Evolutionary conservation across 1,140 invertebrate genomes (phyloP).

Genomic region (Popillia japonica): DNA sequence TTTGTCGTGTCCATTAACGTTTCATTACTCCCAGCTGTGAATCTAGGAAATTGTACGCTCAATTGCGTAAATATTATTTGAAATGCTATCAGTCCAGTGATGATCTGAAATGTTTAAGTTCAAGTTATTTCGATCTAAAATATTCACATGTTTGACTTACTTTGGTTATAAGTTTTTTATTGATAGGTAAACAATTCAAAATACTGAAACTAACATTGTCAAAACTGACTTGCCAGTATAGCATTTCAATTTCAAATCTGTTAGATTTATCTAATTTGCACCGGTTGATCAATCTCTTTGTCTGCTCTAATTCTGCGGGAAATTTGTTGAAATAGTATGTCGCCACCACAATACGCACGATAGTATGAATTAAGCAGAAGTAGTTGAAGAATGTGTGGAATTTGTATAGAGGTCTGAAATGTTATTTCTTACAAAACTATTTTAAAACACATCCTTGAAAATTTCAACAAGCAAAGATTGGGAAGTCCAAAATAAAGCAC

Average conservation of each 20-base stretch:
- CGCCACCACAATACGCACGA: not conserved
- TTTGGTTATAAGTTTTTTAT: not conserved
- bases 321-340: not conserved
- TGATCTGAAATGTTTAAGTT: slow-evolving; percentile 9
- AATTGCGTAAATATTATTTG: not conserved
- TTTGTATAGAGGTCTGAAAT: not conserved
- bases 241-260: not conserved
- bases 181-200: not conserved
- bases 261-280: not conserved
- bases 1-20: not conserved
- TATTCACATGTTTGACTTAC: not conserved
- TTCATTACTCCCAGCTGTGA: not conserved
- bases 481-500: no score
- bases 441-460: no score
- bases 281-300: not conserved
- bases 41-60: not conserved
- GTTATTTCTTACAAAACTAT: no score
- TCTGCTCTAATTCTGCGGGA: not conserved
- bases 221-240: not conserved
- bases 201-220: not conserved
- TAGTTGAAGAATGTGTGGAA: not conserved
- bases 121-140: not conserved
- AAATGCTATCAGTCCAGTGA: not conserved
- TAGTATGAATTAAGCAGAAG: not conserved
- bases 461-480: no score